Conservation (phyloP, 2,888 invertebrate genomes). For the Temnothorax unifasciatus region DNA sequence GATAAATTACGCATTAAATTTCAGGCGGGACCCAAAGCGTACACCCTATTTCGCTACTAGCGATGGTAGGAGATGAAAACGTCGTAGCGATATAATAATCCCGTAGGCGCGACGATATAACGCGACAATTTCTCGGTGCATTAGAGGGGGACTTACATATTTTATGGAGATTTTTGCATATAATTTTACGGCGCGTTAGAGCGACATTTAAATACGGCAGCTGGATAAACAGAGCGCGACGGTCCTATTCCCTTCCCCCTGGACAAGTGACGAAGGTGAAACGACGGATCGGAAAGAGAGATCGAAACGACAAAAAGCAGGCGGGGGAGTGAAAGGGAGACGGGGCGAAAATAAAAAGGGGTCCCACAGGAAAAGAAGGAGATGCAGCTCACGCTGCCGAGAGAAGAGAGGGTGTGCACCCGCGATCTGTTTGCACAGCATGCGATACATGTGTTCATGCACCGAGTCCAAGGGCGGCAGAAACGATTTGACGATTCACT, state of each 20-base stretch:
- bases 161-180: conserved; percentile 86
- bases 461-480: conserved; percentile 73
- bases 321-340: conserved; percentile 63
- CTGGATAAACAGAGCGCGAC: conserved; percentile 84
- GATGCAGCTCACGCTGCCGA: conserved; percentile 66
- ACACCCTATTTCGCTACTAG: conserved; percentile 26
- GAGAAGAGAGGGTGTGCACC: conserved; percentile 73
- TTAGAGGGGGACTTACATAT: conserved; percentile 84
- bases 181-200: conserved; percentile 86
- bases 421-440: conserved; percentile 83
- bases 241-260: conserved; percentile 39
- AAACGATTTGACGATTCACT: conserved; percentile 84
- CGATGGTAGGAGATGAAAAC: conserved; percentile 38
- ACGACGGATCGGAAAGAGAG: conserved; percentile 44
- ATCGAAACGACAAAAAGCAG: conserved; percentile 54
- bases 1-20: conserved; percentile 41
- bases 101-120: conserved; percentile 78
- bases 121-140: conserved; percentile 85
- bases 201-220: conserved; percentile 85
- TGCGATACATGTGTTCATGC: conserved; percentile 84
- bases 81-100: conserved; percentile 74
- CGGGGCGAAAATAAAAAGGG: conserved; percentile 55
- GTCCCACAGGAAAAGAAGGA: conserved; percentile 70
- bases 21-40: not conserved
- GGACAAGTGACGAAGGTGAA: conserved; percentile 52